Evolutionary conservation across 2,113 vertebrate species (phyloP).

Genomic region (Phasianus colchicus): DNA sequence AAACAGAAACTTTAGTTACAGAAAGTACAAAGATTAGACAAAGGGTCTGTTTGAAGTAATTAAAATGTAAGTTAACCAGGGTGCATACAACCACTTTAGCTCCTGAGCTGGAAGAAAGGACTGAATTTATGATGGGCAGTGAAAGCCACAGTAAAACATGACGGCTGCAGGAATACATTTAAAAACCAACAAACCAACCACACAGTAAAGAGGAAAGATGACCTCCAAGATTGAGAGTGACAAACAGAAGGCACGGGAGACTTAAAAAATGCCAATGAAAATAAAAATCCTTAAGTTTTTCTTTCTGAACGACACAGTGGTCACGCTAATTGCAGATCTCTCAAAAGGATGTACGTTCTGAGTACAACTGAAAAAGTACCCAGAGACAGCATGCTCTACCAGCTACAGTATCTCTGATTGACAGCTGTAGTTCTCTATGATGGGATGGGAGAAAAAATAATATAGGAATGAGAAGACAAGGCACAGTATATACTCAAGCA

Average conservation of each 20-base stretch:
- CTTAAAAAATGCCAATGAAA: background rate
- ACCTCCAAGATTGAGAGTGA: constrained; percentile 3
- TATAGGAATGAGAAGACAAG: background rate
- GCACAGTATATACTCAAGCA: background rate
- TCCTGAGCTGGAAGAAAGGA: constrained; percentile 20
- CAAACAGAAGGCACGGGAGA: background rate
- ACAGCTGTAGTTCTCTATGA: background rate
- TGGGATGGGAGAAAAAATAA: background rate
- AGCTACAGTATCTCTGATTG: background rate
- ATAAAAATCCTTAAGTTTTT: background rate
- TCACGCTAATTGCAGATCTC: background rate
- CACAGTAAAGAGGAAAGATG: constrained; percentile 16
- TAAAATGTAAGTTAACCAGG: constrained; percentile 39
- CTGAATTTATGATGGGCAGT: constrained; percentile 57
- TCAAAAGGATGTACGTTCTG: background rate
- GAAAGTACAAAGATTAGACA: constrained; percentile 25
- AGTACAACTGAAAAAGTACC: background rate
- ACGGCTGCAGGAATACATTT: constrained; percentile 28
- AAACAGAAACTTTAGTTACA: constrained; percentile 39
- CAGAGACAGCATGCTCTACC: background rate
- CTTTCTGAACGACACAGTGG: background rate
- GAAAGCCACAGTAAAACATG: constrained; percentile 38
- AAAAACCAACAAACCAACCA: constrained; percentile 35
- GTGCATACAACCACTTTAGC: constrained; percentile 6
- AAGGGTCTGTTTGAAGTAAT: constrained; percentile 25